Conservation (phyloP, 2,797 vertebrate genomes). For the Coracias cyanogaster region DNA sequence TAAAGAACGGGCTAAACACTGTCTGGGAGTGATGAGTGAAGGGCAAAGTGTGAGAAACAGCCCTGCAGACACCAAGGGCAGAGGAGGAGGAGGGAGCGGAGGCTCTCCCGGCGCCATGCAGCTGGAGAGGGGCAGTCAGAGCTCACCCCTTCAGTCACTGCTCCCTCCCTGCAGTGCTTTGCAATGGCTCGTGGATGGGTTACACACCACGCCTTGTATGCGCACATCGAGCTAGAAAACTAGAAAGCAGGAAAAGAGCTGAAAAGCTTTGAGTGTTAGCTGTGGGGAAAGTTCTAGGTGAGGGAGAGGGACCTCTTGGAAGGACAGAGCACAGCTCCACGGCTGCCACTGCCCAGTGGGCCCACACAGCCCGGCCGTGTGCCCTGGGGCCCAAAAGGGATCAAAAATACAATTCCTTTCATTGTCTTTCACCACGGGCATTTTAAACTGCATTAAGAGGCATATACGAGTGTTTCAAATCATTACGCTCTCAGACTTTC, state of each 20-base stretch:
- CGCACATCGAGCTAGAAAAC: neutral
- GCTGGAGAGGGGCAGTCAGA: accelerated
- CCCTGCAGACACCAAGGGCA: too few species aligned
- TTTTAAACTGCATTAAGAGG: slow-evolving; percentile 55
- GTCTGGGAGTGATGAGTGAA: accelerated
- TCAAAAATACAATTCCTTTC: neutral
- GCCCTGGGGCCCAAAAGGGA: neutral
- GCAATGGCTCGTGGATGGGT: neutral
- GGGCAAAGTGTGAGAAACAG: neutral
- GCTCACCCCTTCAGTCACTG: neutral
- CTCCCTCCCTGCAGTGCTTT: neutral
- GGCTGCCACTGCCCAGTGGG: neutral
- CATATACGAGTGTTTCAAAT: slow-evolving; percentile 20
- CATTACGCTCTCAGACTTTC: slow-evolving; percentile 14
- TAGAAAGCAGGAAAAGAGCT: neutral
- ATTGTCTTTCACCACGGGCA: neutral
- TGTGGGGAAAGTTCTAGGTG: neutral
- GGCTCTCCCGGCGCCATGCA: accelerated
- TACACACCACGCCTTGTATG: neutral
- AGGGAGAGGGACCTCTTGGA: accelerated
- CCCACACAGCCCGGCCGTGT: accelerated
- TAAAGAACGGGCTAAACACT: neutral
- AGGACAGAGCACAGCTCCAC: accelerated
- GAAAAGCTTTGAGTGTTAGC: neutral
- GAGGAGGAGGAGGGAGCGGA: neutral